Evolutionary conservation across 2,888 invertebrate genomes (phyloP), one percentile per base, ranked within the genome.

Genomic region (Archips xylosteana): DNA sequence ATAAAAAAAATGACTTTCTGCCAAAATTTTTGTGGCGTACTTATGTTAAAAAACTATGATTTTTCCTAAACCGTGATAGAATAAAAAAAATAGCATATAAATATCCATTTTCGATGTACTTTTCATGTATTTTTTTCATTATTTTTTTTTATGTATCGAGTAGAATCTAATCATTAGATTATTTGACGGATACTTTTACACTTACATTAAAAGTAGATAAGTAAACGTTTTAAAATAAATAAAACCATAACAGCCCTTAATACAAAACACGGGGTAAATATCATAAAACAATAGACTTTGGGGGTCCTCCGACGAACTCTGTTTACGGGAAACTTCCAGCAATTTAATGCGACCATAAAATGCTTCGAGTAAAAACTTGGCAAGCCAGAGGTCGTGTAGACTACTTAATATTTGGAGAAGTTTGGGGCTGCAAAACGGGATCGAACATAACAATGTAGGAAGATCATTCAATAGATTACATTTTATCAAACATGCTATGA

Each of bases 261-360:
- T 59, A 69, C 63, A 71, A 75, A 70, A 76, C 77, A 72, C 80
- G 77, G 63, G 69, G 73, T 15, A 68, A 78, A 71, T 81, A 82
- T 76, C 81, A 81, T 78, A 75, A 78, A 81, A 82, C 77, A 79
- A 80, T 78, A 80, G 79, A 82, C 81, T 82, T 84, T 83, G 81
- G 78, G 82, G 77, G 81, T 71, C 78, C 76, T 78, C 79, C 76
- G 79, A 78, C 77, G 77, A 75, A 79, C 75, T 79, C 81, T 70
- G 62, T 69, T 71, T 71, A 59, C 59, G 65, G 76, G 74, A 78
- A 80, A 83, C 79, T 85, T 80, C 71, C 62, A 68, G 75, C 71
- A 78, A 76, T 82, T 86, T 84, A 80, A 82, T 82, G 83, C 76
- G 78, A 78, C 80, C 81, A 81, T 84, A 85, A 86, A 86, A 86